These are phyloP conservation scores for Rafetus swinhoei DNA, from an alignment of 2,113 vertebrate genomes.

Conservation along the genomic window DNA sequence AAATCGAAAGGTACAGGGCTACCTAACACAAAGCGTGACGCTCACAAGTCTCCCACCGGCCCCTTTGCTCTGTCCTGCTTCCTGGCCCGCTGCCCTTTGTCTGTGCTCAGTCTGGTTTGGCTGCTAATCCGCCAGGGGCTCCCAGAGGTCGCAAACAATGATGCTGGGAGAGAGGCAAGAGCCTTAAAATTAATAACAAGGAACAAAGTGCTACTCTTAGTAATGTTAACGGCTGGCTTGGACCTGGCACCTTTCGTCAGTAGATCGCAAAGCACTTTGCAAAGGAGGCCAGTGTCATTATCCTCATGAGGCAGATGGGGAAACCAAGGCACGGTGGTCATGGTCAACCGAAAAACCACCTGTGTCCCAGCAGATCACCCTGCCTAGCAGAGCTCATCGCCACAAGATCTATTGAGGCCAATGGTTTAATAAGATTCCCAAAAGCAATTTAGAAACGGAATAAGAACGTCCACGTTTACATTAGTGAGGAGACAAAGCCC, in stretches of 20 bases:
- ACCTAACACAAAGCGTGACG: too few relatives aligned
- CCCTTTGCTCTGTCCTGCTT: too few relatives aligned
- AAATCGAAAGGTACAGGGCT: background rate
- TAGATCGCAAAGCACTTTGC: background rate
- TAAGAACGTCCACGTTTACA: background rate
- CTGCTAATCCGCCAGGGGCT: background rate
- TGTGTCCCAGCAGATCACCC: background rate
- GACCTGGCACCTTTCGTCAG: background rate
- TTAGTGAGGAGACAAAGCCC: background rate
- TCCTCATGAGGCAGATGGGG: rapidly evolving
- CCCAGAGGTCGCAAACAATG: background rate
- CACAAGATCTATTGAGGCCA: background rate
- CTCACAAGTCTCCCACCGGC: too few relatives aligned
- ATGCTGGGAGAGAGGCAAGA: background rate
- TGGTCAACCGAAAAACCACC: background rate
- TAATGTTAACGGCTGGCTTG: too few relatives aligned
- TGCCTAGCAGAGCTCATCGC: background rate
- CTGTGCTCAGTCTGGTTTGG: too few relatives aligned
- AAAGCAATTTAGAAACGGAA: background rate
- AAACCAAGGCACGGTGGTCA: background rate
- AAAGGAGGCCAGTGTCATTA: background rate
- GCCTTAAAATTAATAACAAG: background rate
- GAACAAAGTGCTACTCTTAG: background rate
- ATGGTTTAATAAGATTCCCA: background rate
- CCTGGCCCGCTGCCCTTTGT: too few relatives aligned